Evolutionary conservation across 2,113 vertebrate species (phyloP).

Genomic region (Gopherus flavomarginatus): DNA sequence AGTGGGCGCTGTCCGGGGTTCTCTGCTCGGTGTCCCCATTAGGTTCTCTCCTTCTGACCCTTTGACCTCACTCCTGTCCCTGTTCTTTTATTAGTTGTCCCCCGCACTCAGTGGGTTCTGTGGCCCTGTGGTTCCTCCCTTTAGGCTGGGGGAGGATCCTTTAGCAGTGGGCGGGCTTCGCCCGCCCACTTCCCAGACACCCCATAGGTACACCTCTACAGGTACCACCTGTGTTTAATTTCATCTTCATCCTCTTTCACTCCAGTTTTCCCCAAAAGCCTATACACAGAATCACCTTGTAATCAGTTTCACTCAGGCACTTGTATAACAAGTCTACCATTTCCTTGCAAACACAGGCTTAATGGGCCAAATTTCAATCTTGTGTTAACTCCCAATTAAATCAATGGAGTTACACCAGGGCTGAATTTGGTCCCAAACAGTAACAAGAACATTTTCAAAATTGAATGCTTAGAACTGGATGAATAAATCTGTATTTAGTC

Average conservation of each 20-base stretch:
- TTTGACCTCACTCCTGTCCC: no score
- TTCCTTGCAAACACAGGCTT: not conserved
- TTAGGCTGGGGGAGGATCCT: no score
- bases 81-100: no score
- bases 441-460: not conserved
- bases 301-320: not conserved
- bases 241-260: not conserved
- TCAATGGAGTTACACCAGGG: not conserved
- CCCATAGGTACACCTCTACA: not conserved
- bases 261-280: not conserved
- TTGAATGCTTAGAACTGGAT: not conserved
- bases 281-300: not conserved
- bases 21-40: no score
- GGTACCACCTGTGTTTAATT: not conserved
- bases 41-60: no score
- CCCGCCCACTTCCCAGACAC: no score
- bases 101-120: no score
- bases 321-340: not conserved
- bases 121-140: no score
- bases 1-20: no score
- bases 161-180: no score
- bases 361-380: not conserved
- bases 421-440: not conserved
- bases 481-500: not conserved
- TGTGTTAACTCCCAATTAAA: not conserved